Evolutionary conservation across 2,797 vertebrate species (phyloP).

Genomic region (Melanotaenia nigrans): DNA sequence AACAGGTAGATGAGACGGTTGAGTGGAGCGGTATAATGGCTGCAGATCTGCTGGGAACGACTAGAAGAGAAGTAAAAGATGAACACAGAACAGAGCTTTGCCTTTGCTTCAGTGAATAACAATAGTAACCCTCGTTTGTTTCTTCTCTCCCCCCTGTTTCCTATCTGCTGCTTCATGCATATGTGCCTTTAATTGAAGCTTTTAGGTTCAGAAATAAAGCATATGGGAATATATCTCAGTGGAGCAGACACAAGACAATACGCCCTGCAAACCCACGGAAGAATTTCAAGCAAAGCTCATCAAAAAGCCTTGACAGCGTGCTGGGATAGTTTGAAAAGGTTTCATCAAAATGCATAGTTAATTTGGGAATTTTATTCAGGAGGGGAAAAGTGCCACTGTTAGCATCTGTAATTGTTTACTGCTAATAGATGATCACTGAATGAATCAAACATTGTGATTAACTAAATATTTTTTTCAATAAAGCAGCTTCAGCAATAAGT

Average conservation of each 20-base stretch:
- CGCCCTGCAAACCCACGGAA: constrained; percentile 28
- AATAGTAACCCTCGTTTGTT: constrained; percentile 9
- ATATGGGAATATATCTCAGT: constrained; percentile 56
- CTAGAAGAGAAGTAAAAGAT: constrained; percentile 34
- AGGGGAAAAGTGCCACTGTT: neutral
- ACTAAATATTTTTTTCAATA: neutral
- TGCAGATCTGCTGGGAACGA: constrained; percentile 60
- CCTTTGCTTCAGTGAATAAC: constrained; percentile 44
- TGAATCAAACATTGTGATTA: neutral
- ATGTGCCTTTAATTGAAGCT: constrained; percentile 61
- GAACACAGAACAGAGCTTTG: constrained; percentile 44
- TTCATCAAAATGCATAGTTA: constrained; percentile 7
- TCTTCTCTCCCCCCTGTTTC: constrained; percentile 34
- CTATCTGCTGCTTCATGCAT: constrained; percentile 34
- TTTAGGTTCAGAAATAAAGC: constrained; percentile 59
- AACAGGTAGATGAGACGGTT: constrained; percentile 69
- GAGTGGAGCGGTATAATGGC: constrained; percentile 56
- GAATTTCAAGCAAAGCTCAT: constrained; percentile 56
- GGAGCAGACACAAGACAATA: constrained; percentile 34
- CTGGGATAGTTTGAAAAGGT: constrained; percentile 4
- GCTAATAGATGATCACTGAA: neutral
- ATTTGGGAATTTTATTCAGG: neutral
- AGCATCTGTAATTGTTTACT: constrained; percentile 4
- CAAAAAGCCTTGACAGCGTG: constrained; percentile 27
- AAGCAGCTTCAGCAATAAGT: neutral